phyloP scores from a whole-genome alignment of 2,888 invertebrate species.

The Lepetodrilus schrolli region DNA sequence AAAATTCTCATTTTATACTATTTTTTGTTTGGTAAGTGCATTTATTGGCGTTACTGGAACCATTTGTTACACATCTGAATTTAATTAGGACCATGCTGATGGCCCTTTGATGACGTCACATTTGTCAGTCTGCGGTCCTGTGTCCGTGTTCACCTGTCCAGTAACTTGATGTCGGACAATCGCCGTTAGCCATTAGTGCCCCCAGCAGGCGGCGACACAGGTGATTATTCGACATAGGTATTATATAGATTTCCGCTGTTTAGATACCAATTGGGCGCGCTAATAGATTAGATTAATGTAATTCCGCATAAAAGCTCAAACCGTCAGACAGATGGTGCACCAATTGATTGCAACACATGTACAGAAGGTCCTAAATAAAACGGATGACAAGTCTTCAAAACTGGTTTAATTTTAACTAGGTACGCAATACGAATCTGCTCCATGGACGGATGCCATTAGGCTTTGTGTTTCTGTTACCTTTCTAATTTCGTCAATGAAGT shows the following conservation, averaged over 20 bases:
- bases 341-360: background rate
- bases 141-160: background rate
- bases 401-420: too few species aligned
- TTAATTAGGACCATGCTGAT: background rate
- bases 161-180: background rate
- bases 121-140: background rate
- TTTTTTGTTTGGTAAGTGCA: background rate
- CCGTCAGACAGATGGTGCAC: background rate
- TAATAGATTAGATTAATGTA: background rate
- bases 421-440: too few species aligned
- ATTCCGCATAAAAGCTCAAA: background rate
- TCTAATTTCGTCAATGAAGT: background rate
- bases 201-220: too few species aligned
- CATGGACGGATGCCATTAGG: too few species aligned
- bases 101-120: constrained; percentile 9
- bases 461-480: background rate
- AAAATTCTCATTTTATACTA: too few species aligned
- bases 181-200: background rate
- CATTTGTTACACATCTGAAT: constrained; percentile 7
- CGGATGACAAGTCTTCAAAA: too few species aligned
- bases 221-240: background rate
- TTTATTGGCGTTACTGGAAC: background rate
- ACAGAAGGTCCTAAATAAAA: too few species aligned
- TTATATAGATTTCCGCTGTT: background rate
- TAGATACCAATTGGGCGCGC: background rate